Conservation (phyloP, 2,888 invertebrate genomes). For the Augiades crinisus region DNA sequence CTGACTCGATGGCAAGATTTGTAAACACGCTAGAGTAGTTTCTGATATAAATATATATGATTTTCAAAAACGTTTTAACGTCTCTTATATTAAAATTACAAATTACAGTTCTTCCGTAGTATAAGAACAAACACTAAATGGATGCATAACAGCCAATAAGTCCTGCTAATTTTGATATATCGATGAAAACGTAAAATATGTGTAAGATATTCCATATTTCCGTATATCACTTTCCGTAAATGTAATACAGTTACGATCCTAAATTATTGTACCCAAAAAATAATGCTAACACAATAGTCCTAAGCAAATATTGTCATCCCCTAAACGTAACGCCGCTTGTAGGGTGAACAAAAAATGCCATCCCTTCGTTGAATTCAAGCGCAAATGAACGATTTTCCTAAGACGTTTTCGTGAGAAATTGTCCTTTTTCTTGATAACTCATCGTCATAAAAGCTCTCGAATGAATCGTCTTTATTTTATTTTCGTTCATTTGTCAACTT, state of each 20-base stretch:
- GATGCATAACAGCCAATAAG: too few relatives aligned
- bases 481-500: slow-evolving; percentile 1
- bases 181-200: too few relatives aligned
- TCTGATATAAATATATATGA: too few relatives aligned
- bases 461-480: not conserved
- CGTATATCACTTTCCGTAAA: slow-evolving; percentile 17
- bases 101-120: too few relatives aligned
- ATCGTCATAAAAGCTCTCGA: not conserved
- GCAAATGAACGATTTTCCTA: not conserved
- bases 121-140: too few relatives aligned
- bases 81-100: too few relatives aligned
- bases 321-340: slow-evolving; percentile 23
- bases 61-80: too few relatives aligned
- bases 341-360: slow-evolving; percentile 31
- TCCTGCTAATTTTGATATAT: too few relatives aligned
- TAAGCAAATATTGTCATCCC: slow-evolving; percentile 36
- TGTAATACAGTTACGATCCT: slow-evolving; percentile 26
- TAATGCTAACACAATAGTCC: slow-evolving; percentile 34
- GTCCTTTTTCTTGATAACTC: too few relatives aligned
- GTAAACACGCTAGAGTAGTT: too few relatives aligned
- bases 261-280: slow-evolving; percentile 28
- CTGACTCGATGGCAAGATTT: too few relatives aligned
- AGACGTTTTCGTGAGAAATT: slow-evolving; percentile 4
- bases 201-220: too few relatives aligned
- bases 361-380: slow-evolving; percentile 8